These are phyloP conservation scores for Sinosuthora webbiana DNA, from an alignment of 2,113 vertebrate genomes.

Conservation along the genomic window DNA sequence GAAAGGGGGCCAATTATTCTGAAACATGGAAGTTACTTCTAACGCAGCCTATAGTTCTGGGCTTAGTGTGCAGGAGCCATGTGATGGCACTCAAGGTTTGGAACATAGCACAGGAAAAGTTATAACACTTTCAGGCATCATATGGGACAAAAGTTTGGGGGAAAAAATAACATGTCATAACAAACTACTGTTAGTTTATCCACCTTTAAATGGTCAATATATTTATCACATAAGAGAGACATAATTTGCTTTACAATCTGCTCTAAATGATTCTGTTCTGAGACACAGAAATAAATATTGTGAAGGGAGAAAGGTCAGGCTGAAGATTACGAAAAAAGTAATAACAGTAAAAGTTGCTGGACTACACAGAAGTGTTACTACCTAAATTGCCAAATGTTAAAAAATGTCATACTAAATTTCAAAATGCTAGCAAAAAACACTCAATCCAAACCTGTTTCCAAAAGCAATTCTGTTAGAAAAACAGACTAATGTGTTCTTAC, in stretches of 20 bases:
- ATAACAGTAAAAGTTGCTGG: neutral
- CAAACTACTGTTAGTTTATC: neutral
- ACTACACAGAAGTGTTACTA: neutral
- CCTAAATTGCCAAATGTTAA: neutral
- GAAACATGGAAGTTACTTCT: neutral
- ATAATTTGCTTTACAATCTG: neutral
- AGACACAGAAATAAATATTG: conserved; percentile 51
- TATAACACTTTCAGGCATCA: neutral
- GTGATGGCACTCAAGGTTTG: neutral
- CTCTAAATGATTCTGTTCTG: neutral
- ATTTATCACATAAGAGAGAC: neutral
- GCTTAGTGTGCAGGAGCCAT: neutral
- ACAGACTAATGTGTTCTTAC: neutral
- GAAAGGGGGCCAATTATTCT: neutral
- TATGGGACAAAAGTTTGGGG: neutral
- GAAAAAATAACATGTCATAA: conserved; percentile 3
- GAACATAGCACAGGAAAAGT: neutral
- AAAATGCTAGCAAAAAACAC: neutral
- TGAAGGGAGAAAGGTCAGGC: conserved; percentile 42
- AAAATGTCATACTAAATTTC: neutral
- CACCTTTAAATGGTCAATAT: neutral
- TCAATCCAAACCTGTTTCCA: neutral
- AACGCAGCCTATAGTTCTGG: neutral
- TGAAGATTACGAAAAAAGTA: conserved; percentile 14
- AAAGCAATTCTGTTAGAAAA: neutral